These are phyloP conservation scores for Ophion obscuratus DNA, from an alignment of 2,888 invertebrate species.

Conservation along the genomic window DNA sequence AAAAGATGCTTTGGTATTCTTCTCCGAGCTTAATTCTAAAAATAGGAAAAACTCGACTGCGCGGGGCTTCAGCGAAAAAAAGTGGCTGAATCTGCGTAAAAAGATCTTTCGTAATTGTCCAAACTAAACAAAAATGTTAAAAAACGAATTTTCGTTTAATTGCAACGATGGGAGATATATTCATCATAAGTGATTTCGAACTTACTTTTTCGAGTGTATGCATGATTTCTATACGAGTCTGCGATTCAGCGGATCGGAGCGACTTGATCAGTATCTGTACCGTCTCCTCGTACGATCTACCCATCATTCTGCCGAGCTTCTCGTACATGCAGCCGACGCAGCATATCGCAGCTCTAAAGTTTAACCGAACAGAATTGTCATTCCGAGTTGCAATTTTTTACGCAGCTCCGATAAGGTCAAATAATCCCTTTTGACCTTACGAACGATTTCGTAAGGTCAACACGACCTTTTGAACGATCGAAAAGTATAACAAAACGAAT, in stretches of 20 bases:
- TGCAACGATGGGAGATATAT: not conserved
- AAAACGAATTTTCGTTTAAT: not conserved
- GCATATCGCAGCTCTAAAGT: conserved; percentile 95
- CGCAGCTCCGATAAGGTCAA: not conserved
- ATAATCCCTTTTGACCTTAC: not conserved
- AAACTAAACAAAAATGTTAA: too few relatives aligned
- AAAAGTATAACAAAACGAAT: too few relatives aligned
- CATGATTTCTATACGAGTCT: conserved; percentile 98
- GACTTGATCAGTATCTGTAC: conserved; percentile 96
- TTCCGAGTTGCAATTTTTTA: not conserved
- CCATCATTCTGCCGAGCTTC: conserved; percentile 99
- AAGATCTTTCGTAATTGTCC: too few relatives aligned
- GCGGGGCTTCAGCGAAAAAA: too few relatives aligned
- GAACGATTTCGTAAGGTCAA: too few relatives aligned
- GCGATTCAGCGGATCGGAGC: conserved; percentile 97
- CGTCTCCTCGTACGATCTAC: conserved; percentile 98
- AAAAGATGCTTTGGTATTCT: too few relatives aligned
- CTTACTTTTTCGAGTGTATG: conserved; percentile 96
- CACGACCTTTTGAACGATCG: too few relatives aligned
- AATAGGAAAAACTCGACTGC: too few relatives aligned
- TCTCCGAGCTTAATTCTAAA: too few relatives aligned
- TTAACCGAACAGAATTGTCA: conserved; percentile 10
- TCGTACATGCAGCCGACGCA: conserved; percentile 99
- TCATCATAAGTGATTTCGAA: not conserved
- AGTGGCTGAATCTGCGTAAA: too few relatives aligned